phyloP scores from a whole-genome alignment of 2,113 vertebrate species.

The Phasianus colchicus region DNA sequence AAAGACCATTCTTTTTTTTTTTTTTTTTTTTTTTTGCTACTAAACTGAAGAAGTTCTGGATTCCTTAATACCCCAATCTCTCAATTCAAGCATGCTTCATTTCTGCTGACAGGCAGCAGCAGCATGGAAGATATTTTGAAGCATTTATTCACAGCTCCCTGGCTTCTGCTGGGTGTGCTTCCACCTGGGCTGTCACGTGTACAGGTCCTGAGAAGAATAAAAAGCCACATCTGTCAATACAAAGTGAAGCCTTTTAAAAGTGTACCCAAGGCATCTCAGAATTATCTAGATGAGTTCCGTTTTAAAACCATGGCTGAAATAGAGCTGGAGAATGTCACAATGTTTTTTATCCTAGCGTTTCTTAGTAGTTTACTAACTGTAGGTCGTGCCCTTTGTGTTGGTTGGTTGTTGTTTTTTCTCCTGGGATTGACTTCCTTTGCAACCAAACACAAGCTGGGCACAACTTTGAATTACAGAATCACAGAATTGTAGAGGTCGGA shows the following conservation, averaged over 20 bases:
- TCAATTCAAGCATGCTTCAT: too few relatives aligned
- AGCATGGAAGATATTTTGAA: too few relatives aligned
- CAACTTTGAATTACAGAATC: background rate
- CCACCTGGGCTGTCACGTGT: too few relatives aligned
- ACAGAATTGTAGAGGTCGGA: too few relatives aligned
- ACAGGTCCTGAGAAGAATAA: too few relatives aligned
- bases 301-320: background rate
- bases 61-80: too few relatives aligned
- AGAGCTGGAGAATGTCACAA: background rate
- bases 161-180: too few relatives aligned
- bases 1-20: too few relatives aligned
- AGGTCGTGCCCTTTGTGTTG: background rate
- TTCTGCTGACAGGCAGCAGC: too few relatives aligned
- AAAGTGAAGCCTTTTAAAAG: background rate
- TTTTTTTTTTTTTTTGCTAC: too few relatives aligned
- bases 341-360: background rate
- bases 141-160: too few relatives aligned
- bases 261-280: background rate
- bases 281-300: background rate
- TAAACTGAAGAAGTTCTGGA: too few relatives aligned
- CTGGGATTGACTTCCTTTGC: background rate
- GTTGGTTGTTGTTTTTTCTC: background rate
- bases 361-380: background rate
- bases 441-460: background rate
- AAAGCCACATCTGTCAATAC: background rate